Percentiles rank a stretch among this genome's conserved stretches.
phyloP scores from a whole-genome alignment of 2,797 vertebrate genomes.

The Jordanella pulchra region DNA sequence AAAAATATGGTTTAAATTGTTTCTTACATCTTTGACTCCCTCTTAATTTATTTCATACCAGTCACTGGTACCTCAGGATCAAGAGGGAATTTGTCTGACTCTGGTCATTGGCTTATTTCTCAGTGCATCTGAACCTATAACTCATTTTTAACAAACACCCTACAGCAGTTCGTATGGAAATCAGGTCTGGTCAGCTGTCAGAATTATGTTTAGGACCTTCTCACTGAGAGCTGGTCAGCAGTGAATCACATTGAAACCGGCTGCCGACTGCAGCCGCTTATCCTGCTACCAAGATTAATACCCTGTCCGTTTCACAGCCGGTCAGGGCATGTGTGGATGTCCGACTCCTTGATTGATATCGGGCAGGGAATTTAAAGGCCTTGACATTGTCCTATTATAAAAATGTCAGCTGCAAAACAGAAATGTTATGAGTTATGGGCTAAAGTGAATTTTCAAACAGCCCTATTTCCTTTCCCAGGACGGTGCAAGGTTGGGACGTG shows the following conservation, averaged over 20 bases:
- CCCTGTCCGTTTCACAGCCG: constrained; percentile 60
- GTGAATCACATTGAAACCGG: constrained; percentile 62
- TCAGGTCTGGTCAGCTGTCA: constrained; percentile 52
- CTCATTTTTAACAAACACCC: constrained; percentile 39
- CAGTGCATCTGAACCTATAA: background rate
- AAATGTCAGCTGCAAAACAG: constrained; percentile 54
- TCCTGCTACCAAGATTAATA: constrained; percentile 64
- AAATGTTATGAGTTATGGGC: constrained; percentile 57
- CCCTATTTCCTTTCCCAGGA: constrained; percentile 54
- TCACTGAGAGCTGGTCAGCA: constrained; percentile 53
- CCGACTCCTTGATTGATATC: constrained; percentile 61
- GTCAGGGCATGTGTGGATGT: constrained; percentile 55
- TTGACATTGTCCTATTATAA: constrained; percentile 71
- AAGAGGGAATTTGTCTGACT: background rate
- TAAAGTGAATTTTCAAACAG: constrained; percentile 54
- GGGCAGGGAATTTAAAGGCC: constrained; percentile 44
- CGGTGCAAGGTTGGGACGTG: constrained; percentile 54
- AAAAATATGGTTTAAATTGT: background rate
- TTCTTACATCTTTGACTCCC: background rate
- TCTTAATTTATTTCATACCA: background rate
- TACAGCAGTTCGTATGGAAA: constrained; percentile 69
- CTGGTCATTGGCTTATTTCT: constrained; percentile 12
- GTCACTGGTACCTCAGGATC: background rate
- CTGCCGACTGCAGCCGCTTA: constrained; percentile 41
- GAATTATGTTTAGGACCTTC: constrained; percentile 61